phyloP scores from a whole-genome alignment of 2,888 invertebrate species.

The Copidosoma aretas region DNA sequence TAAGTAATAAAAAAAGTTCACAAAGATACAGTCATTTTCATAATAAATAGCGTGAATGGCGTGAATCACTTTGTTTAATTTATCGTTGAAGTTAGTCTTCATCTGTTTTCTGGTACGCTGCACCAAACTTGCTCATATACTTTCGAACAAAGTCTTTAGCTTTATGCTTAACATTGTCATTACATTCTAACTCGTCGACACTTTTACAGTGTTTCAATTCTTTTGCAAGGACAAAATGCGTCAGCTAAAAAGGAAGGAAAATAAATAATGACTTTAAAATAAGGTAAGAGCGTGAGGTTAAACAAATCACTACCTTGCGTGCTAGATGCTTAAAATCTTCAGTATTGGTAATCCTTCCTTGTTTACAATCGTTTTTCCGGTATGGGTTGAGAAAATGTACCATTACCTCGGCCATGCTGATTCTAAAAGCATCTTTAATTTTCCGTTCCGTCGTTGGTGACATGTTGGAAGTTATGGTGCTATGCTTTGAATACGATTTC shows the following conservation, averaged over 20 bases:
- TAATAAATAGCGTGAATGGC: slow-evolving; percentile 41
- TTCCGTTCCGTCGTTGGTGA: slow-evolving; percentile 69
- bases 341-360: slow-evolving; percentile 84
- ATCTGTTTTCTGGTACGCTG: slow-evolving; percentile 76
- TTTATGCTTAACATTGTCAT: slow-evolving; percentile 91
- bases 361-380: slow-evolving; percentile 81
- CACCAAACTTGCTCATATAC: slow-evolving; percentile 95
- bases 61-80: slow-evolving; percentile 35
- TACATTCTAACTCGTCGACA: slow-evolving; percentile 84
- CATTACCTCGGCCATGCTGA: slow-evolving; percentile 80
- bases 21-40: slow-evolving; percentile 31
- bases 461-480: slow-evolving; percentile 62
- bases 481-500: slow-evolving; percentile 55
- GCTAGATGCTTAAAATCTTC: slow-evolving; percentile 95
- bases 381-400: slow-evolving; percentile 88
- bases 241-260: slow-evolving; percentile 71
- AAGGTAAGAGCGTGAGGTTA: no score
- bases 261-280: slow-evolving; percentile 37
- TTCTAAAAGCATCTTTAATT: slow-evolving; percentile 86
- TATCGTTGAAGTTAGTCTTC: slow-evolving; percentile 62
- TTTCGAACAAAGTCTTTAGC: slow-evolving; percentile 94
- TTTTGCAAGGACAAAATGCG: slow-evolving; percentile 94
- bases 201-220: slow-evolving; percentile 90
- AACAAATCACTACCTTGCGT: slow-evolving; percentile 73
- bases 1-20: slow-evolving; percentile 25